Evolutionary conservation across 2,888 invertebrate species (phyloP).

Genomic region (Syrista parreyssii): DNA sequence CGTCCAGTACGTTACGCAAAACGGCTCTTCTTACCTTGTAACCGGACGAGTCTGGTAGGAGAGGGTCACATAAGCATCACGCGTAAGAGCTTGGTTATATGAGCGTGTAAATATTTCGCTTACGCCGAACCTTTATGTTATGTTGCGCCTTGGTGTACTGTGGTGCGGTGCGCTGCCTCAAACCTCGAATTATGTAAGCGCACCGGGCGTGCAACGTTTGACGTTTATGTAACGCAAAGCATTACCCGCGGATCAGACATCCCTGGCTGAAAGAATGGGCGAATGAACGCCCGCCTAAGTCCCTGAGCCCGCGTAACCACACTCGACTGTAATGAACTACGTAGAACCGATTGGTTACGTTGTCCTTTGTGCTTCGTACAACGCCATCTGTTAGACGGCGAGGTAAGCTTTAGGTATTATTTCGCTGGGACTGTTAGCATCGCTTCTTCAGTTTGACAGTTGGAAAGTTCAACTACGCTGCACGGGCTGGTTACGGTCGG

Average conservation of each 20-base stretch:
- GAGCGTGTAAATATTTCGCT: slow-evolving; percentile 58
- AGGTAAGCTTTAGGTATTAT: no score
- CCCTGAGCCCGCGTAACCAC: no score
- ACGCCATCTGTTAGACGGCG: no score
- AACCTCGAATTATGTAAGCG: slow-evolving; percentile 48
- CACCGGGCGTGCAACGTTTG: slow-evolving; percentile 29
- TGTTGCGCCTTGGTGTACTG: slow-evolving; percentile 26
- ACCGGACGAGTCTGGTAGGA: slow-evolving; percentile 4
- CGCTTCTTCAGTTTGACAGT: no score
- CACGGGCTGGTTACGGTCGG: no score
- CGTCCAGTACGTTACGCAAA: slow-evolving; percentile 44
- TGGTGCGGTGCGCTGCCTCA: slow-evolving; percentile 28
- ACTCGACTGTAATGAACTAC: no score
- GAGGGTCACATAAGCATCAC: slow-evolving; percentile 41
- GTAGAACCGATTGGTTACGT: no score
- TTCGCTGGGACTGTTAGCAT: no score
- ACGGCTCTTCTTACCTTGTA: slow-evolving; percentile 48
- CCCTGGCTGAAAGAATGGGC: slow-evolving; percentile 3
- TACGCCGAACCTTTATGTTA: slow-evolving; percentile 43
- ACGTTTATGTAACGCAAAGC: slow-evolving; percentile 46
- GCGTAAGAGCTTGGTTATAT: slow-evolving; percentile 51
- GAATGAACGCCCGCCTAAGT: no score
- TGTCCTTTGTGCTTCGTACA: no score
- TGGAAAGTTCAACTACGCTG: no score
- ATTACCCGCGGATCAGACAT: slow-evolving; percentile 42